A percentile compares a stretch with the other conserved stretches of the same genome.
phyloP scores from a whole-genome alignment of 1,140 invertebrate genomes.

The Monochamus saltuarius region DNA sequence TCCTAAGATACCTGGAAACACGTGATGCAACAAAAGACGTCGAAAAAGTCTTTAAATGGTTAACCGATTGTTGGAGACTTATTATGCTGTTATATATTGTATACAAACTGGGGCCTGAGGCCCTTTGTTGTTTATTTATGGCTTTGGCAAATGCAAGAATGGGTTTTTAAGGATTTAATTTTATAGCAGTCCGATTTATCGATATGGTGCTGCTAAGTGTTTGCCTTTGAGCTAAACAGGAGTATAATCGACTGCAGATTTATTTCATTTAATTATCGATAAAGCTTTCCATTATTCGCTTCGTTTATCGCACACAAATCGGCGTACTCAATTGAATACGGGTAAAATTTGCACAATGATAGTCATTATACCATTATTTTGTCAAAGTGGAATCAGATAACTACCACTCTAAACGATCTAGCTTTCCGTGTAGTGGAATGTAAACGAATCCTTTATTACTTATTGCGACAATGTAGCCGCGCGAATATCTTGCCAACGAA shows the following conservation, averaged over 20 bases:
- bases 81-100: constrained; percentile 32
- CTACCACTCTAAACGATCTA: too few relatives aligned
- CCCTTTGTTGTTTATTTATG: constrained; percentile 18
- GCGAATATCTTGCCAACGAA: too few relatives aligned
- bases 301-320: background rate
- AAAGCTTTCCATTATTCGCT: constrained; percentile 11
- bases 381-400: too few relatives aligned
- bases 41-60: constrained; percentile 28
- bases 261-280: constrained; percentile 15
- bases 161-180: constrained; percentile 26
- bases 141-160: constrained; percentile 21
- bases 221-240: constrained; percentile 16
- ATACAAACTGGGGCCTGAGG: constrained; percentile 27
- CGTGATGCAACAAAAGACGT: constrained; percentile 26
- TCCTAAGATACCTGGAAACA: constrained; percentile 13
- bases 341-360: too few relatives aligned
- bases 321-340: too few relatives aligned
- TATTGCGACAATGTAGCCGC: too few relatives aligned
- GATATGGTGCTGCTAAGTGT: constrained; percentile 1
- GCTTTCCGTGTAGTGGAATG: too few relatives aligned
- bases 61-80: constrained; percentile 32
- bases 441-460: too few relatives aligned
- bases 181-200: constrained; percentile 18
- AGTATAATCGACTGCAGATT: constrained; percentile 12
- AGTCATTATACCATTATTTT: too few relatives aligned